A percentile compares a stretch with the other conserved stretches of the same genome.
These are phyloP conservation scores for Sepiola atlantica DNA, from an alignment of 2,888 invertebrate species.

Conservation along the genomic window DNA sequence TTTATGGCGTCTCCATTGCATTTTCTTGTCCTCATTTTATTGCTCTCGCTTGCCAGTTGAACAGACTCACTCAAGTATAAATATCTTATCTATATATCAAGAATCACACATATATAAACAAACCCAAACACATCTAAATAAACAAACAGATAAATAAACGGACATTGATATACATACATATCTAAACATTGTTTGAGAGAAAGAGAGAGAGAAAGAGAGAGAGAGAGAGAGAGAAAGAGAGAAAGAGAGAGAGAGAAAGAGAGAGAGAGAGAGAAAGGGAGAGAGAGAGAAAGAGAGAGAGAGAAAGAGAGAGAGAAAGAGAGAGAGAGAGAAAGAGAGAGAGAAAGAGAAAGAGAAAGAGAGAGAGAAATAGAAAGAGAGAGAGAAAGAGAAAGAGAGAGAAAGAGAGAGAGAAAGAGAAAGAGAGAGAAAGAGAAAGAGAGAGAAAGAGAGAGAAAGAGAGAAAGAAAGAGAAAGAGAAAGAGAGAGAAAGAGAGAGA, in stretches of 20 bases:
- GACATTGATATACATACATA: too few relatives aligned
- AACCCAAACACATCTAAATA: too few relatives aligned
- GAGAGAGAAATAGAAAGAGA: slow-evolving; percentile 40
- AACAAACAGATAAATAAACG: too few relatives aligned
- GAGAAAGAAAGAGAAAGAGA: background rate
- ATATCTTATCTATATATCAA: too few relatives aligned
- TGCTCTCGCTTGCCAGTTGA: too few relatives aligned
- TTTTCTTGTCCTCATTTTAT: too few relatives aligned
- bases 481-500: background rate
- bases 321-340: background rate
- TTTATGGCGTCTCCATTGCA: too few relatives aligned
- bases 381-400: slow-evolving; percentile 32
- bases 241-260: background rate
- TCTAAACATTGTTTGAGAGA: too few relatives aligned
- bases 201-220: too few relatives aligned
- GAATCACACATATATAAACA: too few relatives aligned
- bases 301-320: slow-evolving; percentile 37
- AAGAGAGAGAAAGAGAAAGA: slow-evolving; percentile 23
- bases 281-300: background rate
- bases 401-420: background rate
- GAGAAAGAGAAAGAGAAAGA: background rate
- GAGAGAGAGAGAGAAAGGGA: background rate
- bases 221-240: background rate
- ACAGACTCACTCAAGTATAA: too few relatives aligned
- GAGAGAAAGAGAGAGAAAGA: background rate